These are phyloP conservation scores for Drosophila tristis DNA, from an alignment of 1,140 invertebrate genomes.

Conservation along the genomic window DNA sequence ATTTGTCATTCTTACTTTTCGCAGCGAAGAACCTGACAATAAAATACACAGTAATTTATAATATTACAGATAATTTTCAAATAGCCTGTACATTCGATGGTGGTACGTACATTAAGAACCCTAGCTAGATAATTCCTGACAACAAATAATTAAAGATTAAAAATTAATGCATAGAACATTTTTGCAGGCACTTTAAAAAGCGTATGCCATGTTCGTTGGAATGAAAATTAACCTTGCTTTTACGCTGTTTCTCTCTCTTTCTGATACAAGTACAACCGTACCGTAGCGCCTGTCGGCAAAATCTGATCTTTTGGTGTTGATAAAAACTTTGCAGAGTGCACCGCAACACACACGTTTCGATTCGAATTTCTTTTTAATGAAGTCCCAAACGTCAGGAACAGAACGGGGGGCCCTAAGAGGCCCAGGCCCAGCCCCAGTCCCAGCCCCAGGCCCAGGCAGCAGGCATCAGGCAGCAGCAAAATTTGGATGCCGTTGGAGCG, in stretches of 20 bases:
- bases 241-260: neutral
- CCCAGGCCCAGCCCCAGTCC: neutral
- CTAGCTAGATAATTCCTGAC: too few relatives aligned
- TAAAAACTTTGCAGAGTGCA: slow-evolving; percentile 43
- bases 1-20: too few relatives aligned
- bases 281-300: slow-evolving; percentile 2
- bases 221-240: neutral
- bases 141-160: too few relatives aligned
- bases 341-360: slow-evolving; percentile 30
- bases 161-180: too few relatives aligned
- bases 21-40: too few relatives aligned
- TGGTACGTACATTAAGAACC: too few relatives aligned
- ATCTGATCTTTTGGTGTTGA: slow-evolving; percentile 41
- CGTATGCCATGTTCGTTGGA: neutral
- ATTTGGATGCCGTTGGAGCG: slow-evolving; percentile 46
- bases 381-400: slow-evolving; percentile 35
- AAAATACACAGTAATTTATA: too few relatives aligned
- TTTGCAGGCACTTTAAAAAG: too few relatives aligned
- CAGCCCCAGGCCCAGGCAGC: neutral
- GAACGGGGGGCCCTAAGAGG: neutral
- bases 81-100: too few relatives aligned
- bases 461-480: neutral
- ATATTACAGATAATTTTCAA: too few relatives aligned
- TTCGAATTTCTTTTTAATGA: slow-evolving; percentile 38
- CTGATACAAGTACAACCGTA: neutral